Conservation (phyloP, 2,888 invertebrate species). For the Drosophila acutilabella region DNA sequence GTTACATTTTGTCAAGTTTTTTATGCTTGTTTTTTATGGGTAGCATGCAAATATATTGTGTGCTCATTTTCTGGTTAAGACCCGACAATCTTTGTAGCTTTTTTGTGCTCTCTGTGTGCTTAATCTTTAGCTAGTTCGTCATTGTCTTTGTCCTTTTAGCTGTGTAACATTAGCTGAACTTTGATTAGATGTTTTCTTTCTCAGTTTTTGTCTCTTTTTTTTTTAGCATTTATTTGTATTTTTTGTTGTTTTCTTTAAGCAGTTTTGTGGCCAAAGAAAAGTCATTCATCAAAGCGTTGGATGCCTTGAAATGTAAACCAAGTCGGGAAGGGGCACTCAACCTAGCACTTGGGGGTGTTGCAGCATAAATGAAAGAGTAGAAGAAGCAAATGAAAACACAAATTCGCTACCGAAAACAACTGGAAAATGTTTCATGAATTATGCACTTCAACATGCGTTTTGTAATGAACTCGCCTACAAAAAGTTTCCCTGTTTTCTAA, state of each 20-base stretch:
- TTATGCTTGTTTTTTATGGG: conserved; percentile 11
- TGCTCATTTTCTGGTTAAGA: conserved; percentile 41
- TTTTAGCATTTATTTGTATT: background rate
- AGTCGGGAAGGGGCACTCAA: background rate
- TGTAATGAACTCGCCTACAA: conserved; percentile 37
- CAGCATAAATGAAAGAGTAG: no score
- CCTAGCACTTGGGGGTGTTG: background rate
- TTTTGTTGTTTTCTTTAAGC: conserved; percentile 8
- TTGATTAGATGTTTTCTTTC: conserved; percentile 49
- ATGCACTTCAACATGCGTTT: conserved; percentile 62
- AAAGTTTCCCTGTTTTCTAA: background rate
- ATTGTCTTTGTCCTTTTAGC: conserved; percentile 29
- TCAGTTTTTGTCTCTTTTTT: background rate
- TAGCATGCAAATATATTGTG: conserved; percentile 49
- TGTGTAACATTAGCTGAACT: conserved; percentile 54
- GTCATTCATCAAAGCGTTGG: conserved; percentile 54
- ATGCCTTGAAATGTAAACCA: conserved; percentile 34
- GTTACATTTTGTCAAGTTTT: conserved; percentile 12
- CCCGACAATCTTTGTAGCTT: conserved; percentile 18
- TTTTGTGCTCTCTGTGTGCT: conserved; percentile 14
- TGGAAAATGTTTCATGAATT: conserved; percentile 54
- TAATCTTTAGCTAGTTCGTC: conserved; percentile 39
- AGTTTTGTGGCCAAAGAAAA: conserved; percentile 34
- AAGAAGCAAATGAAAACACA: background rate
- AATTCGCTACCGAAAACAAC: conserved; percentile 27